Evolutionary conservation across 2,113 vertebrate genomes (phyloP).

Genomic region (Aegypius monachus): DNA sequence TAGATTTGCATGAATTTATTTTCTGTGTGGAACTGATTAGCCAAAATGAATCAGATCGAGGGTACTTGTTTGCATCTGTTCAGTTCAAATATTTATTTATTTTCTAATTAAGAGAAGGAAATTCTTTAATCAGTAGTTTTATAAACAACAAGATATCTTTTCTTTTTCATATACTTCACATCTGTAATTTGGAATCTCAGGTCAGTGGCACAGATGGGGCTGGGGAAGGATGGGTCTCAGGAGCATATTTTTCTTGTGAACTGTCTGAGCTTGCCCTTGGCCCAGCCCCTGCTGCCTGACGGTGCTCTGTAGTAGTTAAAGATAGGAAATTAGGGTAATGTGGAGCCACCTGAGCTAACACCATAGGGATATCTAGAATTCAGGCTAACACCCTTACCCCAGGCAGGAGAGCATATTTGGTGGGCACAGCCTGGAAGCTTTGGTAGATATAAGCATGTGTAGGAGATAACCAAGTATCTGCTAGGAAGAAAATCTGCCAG

Average conservation of each 20-base stretch:
- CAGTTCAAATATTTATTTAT: not conserved
- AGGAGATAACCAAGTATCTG: not conserved
- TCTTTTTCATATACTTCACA: not conserved
- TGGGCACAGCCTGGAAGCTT: not conserved
- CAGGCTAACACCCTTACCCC: not conserved
- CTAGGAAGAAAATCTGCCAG: not conserved
- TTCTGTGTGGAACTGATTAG: not conserved
- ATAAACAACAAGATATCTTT: not conserved
- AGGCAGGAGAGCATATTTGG: not conserved
- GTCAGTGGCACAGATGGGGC: not conserved
- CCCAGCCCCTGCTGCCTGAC: not conserved
- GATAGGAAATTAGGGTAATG: not conserved
- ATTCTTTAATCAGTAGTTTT: not conserved
- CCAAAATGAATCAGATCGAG: not conserved
- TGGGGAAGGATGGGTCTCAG: not conserved
- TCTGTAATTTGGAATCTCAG: not conserved
- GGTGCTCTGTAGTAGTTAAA: not conserved
- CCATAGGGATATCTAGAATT: not conserved
- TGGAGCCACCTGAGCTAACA: not conserved
- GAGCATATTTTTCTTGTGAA: not conserved
- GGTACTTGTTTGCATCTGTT: not conserved
- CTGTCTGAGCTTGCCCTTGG: not conserved
- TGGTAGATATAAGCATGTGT: not conserved
- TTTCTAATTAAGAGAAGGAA: not conserved
- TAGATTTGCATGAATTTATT: slow-evolving; percentile 14